These are phyloP conservation scores for Thaumatotibia leucotreta DNA, from an alignment of 1,140 invertebrate genomes.

Conservation along the genomic window DNA sequence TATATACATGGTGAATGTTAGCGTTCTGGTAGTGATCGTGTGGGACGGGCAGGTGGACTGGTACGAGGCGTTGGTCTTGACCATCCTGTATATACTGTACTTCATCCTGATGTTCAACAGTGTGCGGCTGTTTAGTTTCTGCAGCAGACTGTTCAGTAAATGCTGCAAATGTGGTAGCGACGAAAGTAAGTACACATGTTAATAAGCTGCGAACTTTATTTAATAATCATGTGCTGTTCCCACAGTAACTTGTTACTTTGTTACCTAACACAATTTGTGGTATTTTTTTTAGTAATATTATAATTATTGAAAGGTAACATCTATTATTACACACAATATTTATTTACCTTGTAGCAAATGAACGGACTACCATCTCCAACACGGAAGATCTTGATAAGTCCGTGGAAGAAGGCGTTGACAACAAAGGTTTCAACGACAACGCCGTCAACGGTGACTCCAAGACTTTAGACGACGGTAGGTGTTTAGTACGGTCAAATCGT, in stretches of 20 bases:
- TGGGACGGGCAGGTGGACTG: slow-evolving; percentile 88
- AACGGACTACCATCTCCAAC: neutral
- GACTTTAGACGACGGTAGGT: neutral
- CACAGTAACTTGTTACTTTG: no score
- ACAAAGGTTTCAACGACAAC: slow-evolving; percentile 37
- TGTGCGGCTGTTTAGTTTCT: slow-evolving; percentile 38
- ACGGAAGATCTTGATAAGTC: slow-evolving; percentile 21
- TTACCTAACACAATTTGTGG: no score
- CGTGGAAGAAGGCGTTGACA: slow-evolving; percentile 43
- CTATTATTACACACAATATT: neutral
- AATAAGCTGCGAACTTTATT: no score
- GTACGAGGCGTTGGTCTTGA: slow-evolving; percentile 84
- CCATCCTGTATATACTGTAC: slow-evolving; percentile 83
- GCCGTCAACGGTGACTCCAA: neutral
- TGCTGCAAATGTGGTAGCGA: slow-evolving; percentile 19
- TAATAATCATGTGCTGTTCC: no score
- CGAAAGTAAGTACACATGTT: slow-evolving; percentile 27
- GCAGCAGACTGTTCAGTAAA: slow-evolving; percentile 24
- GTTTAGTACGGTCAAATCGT: neutral
- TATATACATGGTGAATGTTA: slow-evolving; percentile 88
- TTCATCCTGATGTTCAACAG: slow-evolving; percentile 69
- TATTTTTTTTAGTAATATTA: neutral
- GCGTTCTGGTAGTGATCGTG: slow-evolving; percentile 85
- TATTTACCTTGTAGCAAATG: neutral
- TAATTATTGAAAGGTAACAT: neutral